These are phyloP conservation scores for Cyphomyrus plagiostoma DNA, from an alignment of 2,113 vertebrate genomes.

Conservation along the genomic window DNA sequence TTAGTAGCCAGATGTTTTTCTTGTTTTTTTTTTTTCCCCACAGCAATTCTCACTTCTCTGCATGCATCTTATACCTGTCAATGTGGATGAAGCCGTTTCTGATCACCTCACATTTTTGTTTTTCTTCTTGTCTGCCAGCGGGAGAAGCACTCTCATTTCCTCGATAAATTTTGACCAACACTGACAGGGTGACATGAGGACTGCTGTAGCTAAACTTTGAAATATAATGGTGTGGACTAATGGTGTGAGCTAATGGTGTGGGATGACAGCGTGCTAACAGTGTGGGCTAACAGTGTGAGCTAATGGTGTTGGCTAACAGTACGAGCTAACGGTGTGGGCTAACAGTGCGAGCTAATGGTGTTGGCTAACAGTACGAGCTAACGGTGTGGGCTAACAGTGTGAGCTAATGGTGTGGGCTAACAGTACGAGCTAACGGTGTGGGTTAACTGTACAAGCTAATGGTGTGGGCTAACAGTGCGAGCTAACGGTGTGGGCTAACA, in stretches of 20 bases:
- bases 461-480: background rate
- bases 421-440: background rate
- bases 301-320: background rate
- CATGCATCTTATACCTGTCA: background rate
- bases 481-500: background rate
- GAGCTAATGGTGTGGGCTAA: background rate
- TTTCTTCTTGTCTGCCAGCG: background rate
- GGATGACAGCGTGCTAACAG: background rate
- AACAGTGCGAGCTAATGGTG: background rate
- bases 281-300: background rate
- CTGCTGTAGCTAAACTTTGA: background rate
- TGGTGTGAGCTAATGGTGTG: background rate
- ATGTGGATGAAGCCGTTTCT: background rate
- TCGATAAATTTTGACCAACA: background rate
- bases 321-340: background rate
- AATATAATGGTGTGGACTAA: background rate
- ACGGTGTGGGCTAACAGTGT: background rate
- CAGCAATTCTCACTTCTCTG: background rate
- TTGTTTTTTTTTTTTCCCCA: background rate
- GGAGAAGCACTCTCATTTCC: background rate
- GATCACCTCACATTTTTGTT: background rate
- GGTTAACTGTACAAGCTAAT: background rate
- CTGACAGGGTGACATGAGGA: constrained; percentile 1
- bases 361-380: background rate
- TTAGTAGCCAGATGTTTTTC: background rate